phyloP scores from a whole-genome alignment of 2,113 vertebrate genomes.

The Amphiprion ocellaris region DNA sequence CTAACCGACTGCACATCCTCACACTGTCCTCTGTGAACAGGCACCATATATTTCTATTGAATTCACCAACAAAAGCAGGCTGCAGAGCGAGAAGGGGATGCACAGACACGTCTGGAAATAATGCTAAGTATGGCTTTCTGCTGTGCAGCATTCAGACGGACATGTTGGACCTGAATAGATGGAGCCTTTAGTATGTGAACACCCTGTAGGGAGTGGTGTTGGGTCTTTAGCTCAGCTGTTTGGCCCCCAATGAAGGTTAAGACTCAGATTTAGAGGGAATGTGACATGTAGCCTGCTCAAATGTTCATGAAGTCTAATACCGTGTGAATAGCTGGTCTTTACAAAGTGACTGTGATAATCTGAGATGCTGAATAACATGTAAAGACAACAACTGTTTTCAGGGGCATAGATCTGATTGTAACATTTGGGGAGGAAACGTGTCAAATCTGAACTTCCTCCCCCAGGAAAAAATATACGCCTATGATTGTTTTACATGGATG shows the following conservation, averaged over 20 bases:
- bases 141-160: slow-evolving; percentile 2
- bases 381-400: slow-evolving; percentile 21
- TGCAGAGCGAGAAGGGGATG: not conserved
- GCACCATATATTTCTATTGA: slow-evolving; percentile 15
- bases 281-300: slow-evolving; percentile 12
- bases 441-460: too few relatives aligned
- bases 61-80: not conserved
- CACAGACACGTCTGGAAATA: slow-evolving; percentile 31
- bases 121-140: slow-evolving; percentile 31
- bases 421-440: too few relatives aligned
- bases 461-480: too few relatives aligned
- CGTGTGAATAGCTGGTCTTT: slow-evolving; percentile 7
- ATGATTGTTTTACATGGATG: not conserved
- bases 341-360: slow-evolving; percentile 1
- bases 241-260: slow-evolving; percentile 34
- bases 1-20: not conserved
- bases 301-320: slow-evolving; percentile 1
- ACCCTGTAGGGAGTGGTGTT: slow-evolving; percentile 22
- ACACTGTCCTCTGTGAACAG: not conserved
- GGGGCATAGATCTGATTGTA: too few relatives aligned
- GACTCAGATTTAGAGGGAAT: slow-evolving; percentile 42
- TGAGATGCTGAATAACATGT: slow-evolving; percentile 4
- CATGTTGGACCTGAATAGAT: slow-evolving; percentile 13
- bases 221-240: slow-evolving; percentile 60
- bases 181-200: slow-evolving; percentile 49